A percentile compares a stretch with the other conserved stretches of the same genome.
Evolutionary conservation across 2,888 invertebrate genomes (phyloP).

Genomic region (Xanthia icteritia): DNA sequence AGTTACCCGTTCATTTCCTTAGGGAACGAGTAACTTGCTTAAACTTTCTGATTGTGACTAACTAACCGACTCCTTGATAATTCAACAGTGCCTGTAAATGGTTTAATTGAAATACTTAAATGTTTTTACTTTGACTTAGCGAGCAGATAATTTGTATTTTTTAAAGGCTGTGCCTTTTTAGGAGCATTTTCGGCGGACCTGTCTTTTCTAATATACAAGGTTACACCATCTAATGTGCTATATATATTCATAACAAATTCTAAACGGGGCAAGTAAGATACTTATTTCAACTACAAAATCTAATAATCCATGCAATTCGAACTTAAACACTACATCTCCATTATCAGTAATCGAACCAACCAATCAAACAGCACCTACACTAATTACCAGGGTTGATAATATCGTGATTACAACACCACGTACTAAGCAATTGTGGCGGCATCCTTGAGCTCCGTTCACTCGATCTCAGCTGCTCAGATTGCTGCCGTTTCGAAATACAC

Average conservation of each 20-base stretch:
- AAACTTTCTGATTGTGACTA: not conserved
- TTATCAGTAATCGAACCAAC: conserved; percentile 28
- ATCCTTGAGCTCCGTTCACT: conserved; percentile 80
- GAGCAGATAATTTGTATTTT: not conserved
- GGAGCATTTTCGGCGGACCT: not conserved
- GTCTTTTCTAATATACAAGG: not conserved
- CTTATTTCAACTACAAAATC: not conserved
- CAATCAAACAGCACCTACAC: conserved; percentile 33
- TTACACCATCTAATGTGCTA: not conserved
- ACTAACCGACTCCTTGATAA: not conserved
- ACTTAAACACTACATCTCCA: conserved; percentile 13
- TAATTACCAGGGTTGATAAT: conserved; percentile 53
- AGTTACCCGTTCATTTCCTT: not conserved
- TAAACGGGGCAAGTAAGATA: not conserved
- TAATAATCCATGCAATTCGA: not conserved
- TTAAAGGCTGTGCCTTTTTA: not conserved
- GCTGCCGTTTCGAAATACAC: conserved; percentile 76
- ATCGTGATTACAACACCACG: conserved; percentile 61
- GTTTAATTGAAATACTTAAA: not conserved
- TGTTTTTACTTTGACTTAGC: conserved; percentile 2
- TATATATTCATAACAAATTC: not conserved
- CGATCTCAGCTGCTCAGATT: conserved; percentile 73
- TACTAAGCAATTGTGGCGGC: conserved; percentile 69
- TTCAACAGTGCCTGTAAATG: not conserved
- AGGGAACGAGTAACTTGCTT: not conserved